A percentile compares a stretch with the other conserved stretches of the same genome.
These are phyloP conservation scores for Anser brachyrhynchus DNA, from an alignment of 2,113 vertebrate genomes.

Conservation along the genomic window DNA sequence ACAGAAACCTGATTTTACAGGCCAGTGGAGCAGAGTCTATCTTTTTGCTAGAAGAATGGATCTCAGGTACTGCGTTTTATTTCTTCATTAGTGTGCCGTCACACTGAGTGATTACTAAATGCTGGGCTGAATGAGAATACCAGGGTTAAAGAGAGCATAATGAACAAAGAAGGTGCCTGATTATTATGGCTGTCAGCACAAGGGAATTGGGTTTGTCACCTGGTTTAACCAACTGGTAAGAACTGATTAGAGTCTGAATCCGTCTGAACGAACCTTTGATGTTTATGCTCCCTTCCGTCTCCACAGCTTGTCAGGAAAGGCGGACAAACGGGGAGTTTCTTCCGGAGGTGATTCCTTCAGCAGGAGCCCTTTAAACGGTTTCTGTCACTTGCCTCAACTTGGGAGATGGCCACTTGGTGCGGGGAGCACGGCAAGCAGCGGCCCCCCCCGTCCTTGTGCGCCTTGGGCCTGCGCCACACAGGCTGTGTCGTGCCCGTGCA, in stretches of 20 bases:
- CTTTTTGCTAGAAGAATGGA: slow-evolving; percentile 78
- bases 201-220: slow-evolving; percentile 82
- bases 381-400: neutral
- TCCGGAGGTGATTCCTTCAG: neutral
- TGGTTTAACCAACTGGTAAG: slow-evolving; percentile 82
- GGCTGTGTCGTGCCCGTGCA: neutral
- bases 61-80: slow-evolving; percentile 83
- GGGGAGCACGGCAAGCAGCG: too few species aligned
- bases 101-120: slow-evolving; percentile 86
- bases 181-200: slow-evolving; percentile 81
- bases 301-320: slow-evolving; percentile 55
- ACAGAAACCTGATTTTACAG: slow-evolving; percentile 85
- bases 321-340: neutral
- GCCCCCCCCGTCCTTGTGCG: too few species aligned
- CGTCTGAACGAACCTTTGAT: slow-evolving; percentile 73
- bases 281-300: slow-evolving; percentile 67
- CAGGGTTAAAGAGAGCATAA: slow-evolving; percentile 81
- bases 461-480: rapidly evolving
- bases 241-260: slow-evolving; percentile 76
- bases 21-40: slow-evolving; percentile 80
- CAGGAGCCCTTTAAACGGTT: neutral
- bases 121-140: slow-evolving; percentile 82
- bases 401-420: neutral
- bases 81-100: slow-evolving; percentile 88
- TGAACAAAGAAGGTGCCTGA: slow-evolving; percentile 81